These are phyloP conservation scores for Rhineura floridana DNA, from an alignment of 2,113 vertebrate genomes.

Conservation along the genomic window DNA sequence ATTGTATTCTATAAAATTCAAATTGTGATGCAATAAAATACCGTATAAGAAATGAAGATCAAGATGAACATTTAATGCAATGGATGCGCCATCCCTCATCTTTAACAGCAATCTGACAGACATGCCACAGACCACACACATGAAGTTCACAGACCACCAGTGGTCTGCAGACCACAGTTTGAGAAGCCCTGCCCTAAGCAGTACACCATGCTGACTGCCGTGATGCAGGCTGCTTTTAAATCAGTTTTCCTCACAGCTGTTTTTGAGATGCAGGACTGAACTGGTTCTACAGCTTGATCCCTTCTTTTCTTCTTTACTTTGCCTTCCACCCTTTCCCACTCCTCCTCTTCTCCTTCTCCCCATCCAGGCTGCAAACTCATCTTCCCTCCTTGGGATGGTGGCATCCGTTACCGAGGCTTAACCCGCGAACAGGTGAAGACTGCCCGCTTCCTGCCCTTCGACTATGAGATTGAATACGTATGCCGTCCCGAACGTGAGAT, in stretches of 20 bases:
- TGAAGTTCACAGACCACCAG: too few relatives aligned
- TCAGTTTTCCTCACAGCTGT: neutral
- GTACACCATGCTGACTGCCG: too few relatives aligned
- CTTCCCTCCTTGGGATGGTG: constrained; percentile 91
- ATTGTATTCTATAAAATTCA: too few relatives aligned
- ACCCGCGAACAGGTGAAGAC: constrained; percentile 87
- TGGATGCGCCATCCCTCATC: too few relatives aligned
- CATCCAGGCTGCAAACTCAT: constrained; percentile 88
- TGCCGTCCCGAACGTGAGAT: constrained; percentile 90
- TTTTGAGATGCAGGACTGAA: neutral
- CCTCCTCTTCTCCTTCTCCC: neutral
- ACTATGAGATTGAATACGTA: constrained; percentile 96
- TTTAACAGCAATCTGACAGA: too few relatives aligned
- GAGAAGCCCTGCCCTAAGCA: too few relatives aligned
- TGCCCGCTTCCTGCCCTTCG: constrained; percentile 88
- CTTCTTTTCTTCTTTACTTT: neutral
- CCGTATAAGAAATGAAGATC: too few relatives aligned
- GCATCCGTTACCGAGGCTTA: constrained; percentile 93
- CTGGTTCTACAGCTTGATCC: neutral
- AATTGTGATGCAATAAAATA: too few relatives aligned
- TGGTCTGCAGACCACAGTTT: too few relatives aligned
- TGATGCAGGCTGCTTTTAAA: neutral
- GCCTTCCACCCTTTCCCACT: neutral
- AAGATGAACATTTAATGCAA: too few relatives aligned
- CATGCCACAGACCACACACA: too few relatives aligned